phyloP scores from a whole-genome alignment of 2,888 invertebrate species.

The Drosophila hamatofila region DNA sequence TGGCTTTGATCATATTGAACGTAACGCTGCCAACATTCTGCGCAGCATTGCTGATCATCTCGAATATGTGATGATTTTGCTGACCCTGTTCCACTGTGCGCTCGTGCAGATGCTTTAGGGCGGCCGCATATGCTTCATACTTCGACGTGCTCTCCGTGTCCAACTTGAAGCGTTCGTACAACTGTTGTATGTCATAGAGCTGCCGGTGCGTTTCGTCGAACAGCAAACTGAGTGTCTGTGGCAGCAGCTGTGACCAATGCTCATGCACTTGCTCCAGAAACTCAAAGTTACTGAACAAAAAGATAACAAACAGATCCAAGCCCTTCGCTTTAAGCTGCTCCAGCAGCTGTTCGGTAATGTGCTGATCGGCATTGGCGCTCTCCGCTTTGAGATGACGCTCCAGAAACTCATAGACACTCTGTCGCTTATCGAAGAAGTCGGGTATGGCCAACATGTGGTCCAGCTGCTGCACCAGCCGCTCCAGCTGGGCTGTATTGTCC shows the following conservation, averaged over 20 bases:
- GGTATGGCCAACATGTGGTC: conserved; percentile 61
- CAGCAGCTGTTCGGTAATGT: conserved; percentile 63
- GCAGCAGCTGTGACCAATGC: conserved; percentile 69
- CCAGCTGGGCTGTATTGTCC: conserved; percentile 44
- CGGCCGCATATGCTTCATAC: conserved; percentile 71
- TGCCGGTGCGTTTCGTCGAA: conserved; percentile 56
- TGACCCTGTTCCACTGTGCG: conserved; percentile 60
- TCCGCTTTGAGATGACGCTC: conserved; percentile 60
- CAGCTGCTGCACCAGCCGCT: conserved; percentile 66
- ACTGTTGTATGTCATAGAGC: conserved; percentile 66
- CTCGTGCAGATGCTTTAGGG: conserved; percentile 61
- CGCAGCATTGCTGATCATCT: conserved; percentile 77
- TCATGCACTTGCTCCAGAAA: conserved; percentile 76
- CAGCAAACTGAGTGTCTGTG: conserved; percentile 49
- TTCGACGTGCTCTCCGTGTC: conserved; percentile 76
- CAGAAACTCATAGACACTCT: conserved; percentile 75
- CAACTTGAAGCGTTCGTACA: conserved; percentile 73
- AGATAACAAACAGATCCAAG: conserved; percentile 77
- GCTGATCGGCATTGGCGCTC: conserved; percentile 44
- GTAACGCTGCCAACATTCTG: conserved; percentile 81
- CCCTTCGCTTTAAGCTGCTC: conserved; percentile 73
- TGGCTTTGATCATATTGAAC: conserved; percentile 77
- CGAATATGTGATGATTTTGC: conserved; percentile 73
- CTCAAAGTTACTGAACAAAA: conserved; percentile 81
- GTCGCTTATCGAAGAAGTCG: conserved; percentile 79